These are phyloP conservation scores for Rambutsinella grinnellia DNA, from an alignment of 2,888 invertebrate species.

Conservation along the genomic window DNA sequence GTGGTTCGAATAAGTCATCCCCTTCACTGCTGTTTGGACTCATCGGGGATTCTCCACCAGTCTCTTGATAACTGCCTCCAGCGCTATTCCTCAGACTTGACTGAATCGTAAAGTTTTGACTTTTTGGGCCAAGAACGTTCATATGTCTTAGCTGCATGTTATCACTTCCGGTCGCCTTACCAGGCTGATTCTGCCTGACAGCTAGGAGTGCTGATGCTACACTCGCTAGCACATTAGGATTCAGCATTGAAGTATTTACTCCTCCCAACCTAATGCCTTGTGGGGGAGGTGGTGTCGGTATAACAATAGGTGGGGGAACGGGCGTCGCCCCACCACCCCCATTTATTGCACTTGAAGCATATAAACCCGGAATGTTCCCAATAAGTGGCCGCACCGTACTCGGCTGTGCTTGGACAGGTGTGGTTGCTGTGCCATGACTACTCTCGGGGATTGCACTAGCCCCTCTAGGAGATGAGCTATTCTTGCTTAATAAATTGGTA, in stretches of 20 bases:
- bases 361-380: slow-evolving; percentile 53
- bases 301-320: slow-evolving; percentile 47
- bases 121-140: slow-evolving; percentile 9
- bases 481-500: not conserved
- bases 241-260: slow-evolving; percentile 30
- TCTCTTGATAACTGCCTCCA: slow-evolving; percentile 21
- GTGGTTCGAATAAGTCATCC: slow-evolving; percentile 88
- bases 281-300: slow-evolving; percentile 49
- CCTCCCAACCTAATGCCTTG: slow-evolving; percentile 14
- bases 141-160: slow-evolving; percentile 1
- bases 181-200: slow-evolving; percentile 34
- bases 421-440: not conserved
- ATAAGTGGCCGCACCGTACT: slow-evolving; percentile 41
- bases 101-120: slow-evolving; percentile 12
- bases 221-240: slow-evolving; percentile 55
- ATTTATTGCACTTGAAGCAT: slow-evolving; percentile 46
- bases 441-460: not conserved
- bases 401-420: not conserved
- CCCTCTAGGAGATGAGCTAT: not conserved
- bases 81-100: not conserved
- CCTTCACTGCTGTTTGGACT: slow-evolving; percentile 90
- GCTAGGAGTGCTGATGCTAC: slow-evolving; percentile 56
- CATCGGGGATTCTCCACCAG: slow-evolving; percentile 77
- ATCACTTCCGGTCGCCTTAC: slow-evolving; percentile 3
- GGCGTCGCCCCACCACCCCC: slow-evolving; percentile 32